Conservation (phyloP, 2,888 invertebrate species). For the Sesia apiformis region DNA sequence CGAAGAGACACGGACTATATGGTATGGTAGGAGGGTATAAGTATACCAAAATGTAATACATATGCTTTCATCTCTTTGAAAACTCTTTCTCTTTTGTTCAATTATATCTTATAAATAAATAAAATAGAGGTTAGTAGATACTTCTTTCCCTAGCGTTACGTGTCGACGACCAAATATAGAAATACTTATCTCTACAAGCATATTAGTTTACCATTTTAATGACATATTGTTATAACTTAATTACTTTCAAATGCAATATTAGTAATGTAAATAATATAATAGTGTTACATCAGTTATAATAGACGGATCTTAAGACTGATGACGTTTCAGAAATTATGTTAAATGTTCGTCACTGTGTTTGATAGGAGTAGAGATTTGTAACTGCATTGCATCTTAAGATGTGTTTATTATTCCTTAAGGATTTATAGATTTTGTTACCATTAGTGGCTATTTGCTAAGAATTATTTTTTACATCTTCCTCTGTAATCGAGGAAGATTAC, state of each 20-base stretch:
- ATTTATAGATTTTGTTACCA: slow-evolving; percentile 5
- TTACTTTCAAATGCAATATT: slow-evolving; percentile 10
- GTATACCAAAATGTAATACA: no score
- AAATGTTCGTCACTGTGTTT: background rate
- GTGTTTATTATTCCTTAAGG: slow-evolving; percentile 50
- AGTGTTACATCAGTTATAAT: slow-evolving; percentile 39
- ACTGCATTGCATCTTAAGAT: slow-evolving; percentile 42
- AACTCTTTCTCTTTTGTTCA: no score
- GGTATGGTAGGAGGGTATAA: no score
- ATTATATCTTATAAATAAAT: slow-evolving; percentile 2
- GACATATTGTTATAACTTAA: slow-evolving; percentile 16
- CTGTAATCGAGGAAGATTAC: slow-evolving; percentile 11
- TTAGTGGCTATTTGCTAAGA: slow-evolving; percentile 11
- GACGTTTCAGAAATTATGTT: slow-evolving; percentile 5
- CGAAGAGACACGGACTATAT: no score
- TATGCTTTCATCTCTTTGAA: no score
- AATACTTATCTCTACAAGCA: slow-evolving; percentile 3
- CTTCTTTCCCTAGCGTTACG: slow-evolving; percentile 17
- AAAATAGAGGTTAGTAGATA: slow-evolving; percentile 11
- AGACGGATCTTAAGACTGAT: slow-evolving; percentile 66
- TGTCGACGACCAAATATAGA: slow-evolving; percentile 31
- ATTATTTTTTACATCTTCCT: slow-evolving; percentile 13
- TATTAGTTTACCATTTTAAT: background rate
- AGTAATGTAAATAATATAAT: slow-evolving; percentile 5
- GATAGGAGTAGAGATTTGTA: background rate